Conservation (phyloP, 2,113 vertebrate species). For the Alethe castanea region DNA sequence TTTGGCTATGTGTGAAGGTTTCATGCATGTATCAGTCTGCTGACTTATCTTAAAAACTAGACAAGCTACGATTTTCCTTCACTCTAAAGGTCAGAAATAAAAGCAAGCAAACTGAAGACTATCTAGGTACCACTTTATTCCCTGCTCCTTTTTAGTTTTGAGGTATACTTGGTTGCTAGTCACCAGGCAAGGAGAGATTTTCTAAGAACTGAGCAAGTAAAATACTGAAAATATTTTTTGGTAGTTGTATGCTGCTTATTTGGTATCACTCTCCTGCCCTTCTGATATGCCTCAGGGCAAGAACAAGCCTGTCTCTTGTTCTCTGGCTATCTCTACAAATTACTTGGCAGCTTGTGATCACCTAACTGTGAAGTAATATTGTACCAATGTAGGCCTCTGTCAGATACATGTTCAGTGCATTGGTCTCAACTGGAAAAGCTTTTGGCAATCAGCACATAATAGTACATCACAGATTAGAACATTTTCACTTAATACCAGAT, state of each 20-base stretch:
- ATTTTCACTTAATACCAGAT: background rate
- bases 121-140: background rate
- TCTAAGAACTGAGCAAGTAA: background rate
- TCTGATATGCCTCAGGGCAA: background rate
- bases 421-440: constrained; percentile 18
- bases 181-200: background rate
- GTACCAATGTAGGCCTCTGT: background rate
- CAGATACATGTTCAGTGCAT: background rate
- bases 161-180: background rate
- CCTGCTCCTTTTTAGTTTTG: background rate
- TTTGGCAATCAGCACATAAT: background rate
- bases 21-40: background rate
- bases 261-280: background rate
- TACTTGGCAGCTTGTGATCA: constrained; percentile 5
- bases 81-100: background rate
- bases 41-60: background rate
- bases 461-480: background rate
- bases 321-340: background rate
- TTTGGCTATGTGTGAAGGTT: background rate
- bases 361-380: constrained; percentile 21
- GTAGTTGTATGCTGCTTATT: background rate
- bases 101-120: background rate
- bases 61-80: background rate
- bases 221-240: background rate
- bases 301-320: background rate